phyloP scores from a whole-genome alignment of 2,888 invertebrate genomes.

The Watsonalla binaria region DNA sequence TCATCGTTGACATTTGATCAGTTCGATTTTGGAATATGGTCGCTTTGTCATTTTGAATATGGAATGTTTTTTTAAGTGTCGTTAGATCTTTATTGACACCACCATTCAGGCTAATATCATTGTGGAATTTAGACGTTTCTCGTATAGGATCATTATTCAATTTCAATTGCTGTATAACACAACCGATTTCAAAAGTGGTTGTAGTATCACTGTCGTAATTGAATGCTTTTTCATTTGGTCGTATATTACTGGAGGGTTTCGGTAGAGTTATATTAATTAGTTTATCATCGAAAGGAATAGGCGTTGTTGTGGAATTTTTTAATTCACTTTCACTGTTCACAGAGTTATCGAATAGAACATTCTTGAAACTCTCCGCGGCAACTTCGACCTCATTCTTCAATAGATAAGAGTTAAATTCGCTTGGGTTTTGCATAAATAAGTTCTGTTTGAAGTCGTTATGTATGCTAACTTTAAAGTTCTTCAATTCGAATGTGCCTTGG shows the following conservation, averaged over 20 bases:
- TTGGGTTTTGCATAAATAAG: conserved; percentile 8
- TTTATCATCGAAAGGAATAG: conserved; percentile 2
- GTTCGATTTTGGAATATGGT: conserved; percentile 6
- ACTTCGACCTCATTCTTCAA: neutral
- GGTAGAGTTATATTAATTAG: neutral
- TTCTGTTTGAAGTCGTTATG: conserved; percentile 2
- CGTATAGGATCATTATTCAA: neutral
- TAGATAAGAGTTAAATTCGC: neutral
- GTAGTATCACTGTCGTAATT: neutral
- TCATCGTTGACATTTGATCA: neutral
- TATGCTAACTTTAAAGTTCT: conserved; percentile 9
- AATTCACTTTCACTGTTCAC: neutral
- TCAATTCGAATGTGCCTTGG: conserved; percentile 9
- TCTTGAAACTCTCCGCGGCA: neutral
- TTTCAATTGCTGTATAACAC: neutral
- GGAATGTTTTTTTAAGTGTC: neutral
- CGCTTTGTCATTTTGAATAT: conserved; percentile 11
- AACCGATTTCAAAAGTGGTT: neutral
- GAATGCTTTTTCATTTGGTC: neutral
- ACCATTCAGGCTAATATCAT: neutral
- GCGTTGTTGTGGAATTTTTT: neutral
- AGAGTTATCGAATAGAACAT: neutral
- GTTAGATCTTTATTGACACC: too few species aligned
- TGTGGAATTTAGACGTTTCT: neutral
- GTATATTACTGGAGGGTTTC: neutral